Conservation (phyloP, 2,888 invertebrate species). For the Augiades crinisus region DNA sequence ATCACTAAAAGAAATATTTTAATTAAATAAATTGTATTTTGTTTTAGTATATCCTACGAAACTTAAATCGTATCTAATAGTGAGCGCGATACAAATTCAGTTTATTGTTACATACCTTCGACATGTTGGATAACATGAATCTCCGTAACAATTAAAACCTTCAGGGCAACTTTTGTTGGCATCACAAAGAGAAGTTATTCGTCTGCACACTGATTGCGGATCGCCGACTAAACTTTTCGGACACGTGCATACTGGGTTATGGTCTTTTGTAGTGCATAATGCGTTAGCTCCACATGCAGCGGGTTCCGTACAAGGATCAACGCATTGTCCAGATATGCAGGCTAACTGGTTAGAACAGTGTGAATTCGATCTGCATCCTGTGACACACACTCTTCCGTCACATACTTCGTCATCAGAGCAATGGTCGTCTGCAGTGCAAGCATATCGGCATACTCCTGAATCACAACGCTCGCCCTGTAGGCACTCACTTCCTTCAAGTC, state of each 20-base stretch:
- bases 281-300: conserved; percentile 93
- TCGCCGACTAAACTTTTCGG: conserved; percentile 87
- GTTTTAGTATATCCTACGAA: no score
- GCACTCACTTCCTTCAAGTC: conserved; percentile 85
- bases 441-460: conserved; percentile 89
- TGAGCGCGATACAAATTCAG: no score
- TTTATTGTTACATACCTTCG: conserved; percentile 77
- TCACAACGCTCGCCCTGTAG: conserved; percentile 90
- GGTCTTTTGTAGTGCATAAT: conserved; percentile 85
- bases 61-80: no score
- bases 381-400: conserved; percentile 88
- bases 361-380: conserved; percentile 90
- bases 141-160: conserved; percentile 88
- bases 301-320: conserved; percentile 87
- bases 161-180: conserved; percentile 85
- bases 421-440: conserved; percentile 92
- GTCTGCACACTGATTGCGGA: conserved; percentile 86
- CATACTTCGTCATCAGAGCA: conserved; percentile 94
- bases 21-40: no score
- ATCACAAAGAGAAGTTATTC: conserved; percentile 84
- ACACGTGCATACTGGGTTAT: conserved; percentile 88
- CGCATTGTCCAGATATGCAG: conserved; percentile 91
- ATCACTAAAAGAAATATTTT: conserved; percentile 86
- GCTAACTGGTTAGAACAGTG: conserved; percentile 87
- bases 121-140: conserved; percentile 89